These are phyloP conservation scores for Cardinalis cardinalis DNA, from an alignment of 2,113 vertebrate genomes.

Conservation along the genomic window DNA sequence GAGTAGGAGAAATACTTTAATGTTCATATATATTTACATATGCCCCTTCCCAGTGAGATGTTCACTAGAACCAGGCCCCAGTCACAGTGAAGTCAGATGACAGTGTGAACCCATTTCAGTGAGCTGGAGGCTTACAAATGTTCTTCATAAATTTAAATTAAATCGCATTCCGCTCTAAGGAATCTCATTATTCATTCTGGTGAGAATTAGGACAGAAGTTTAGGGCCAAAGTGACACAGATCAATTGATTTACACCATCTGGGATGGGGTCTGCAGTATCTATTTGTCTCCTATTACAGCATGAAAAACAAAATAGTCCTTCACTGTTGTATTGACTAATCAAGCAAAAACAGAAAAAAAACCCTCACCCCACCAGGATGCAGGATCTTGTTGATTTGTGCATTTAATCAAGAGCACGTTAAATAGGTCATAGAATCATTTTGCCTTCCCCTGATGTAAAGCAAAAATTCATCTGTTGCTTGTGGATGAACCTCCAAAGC, in stretches of 20 bases:
- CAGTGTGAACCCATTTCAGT: not conserved
- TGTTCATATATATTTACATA: not conserved
- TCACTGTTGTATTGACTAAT: not conserved
- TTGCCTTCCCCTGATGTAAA: slow-evolving; percentile 23
- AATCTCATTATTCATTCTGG: not conserved
- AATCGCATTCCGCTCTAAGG: not conserved
- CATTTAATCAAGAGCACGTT: not conserved
- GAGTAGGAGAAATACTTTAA: not conserved
- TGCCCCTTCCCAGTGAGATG: not conserved
- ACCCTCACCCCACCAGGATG: not conserved
- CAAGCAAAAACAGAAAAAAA: not conserved
- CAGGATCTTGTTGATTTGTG: not conserved
- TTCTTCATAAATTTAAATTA: slow-evolving; percentile 3
- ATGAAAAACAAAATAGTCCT: not conserved
- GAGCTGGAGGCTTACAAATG: not conserved
- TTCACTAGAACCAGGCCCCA: not conserved
- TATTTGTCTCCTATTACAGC: not conserved
- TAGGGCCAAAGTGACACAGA: not conserved
- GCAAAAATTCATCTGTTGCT: not conserved
- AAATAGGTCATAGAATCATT: not conserved
- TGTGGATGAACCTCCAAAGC: not conserved
- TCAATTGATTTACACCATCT: not conserved
- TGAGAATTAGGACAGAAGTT: not conserved
- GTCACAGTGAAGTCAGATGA: not conserved
- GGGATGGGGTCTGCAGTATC: not conserved